Base-by-base conservation (phyloP, 2,113 vertebrate genomes). In the Gadus macrocephalus region DNA sequence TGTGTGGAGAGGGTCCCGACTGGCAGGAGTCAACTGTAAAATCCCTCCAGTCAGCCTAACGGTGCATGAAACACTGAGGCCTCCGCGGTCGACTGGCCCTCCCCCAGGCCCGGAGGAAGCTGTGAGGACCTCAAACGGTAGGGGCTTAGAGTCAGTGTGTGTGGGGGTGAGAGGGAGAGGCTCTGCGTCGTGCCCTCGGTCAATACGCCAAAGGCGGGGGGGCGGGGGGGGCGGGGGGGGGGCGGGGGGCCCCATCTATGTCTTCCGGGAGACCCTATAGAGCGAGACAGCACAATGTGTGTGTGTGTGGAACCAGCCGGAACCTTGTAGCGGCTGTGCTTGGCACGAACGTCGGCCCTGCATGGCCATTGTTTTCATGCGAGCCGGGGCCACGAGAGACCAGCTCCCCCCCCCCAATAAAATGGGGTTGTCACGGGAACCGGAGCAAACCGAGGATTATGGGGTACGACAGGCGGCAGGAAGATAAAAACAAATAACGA, bases 21-120 rank as follows among this genome's bases (percentile, higher is more conserved):
- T 77, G 78, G 70, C 84, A 79, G 83, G 78, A 84, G 69, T 82
- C 76, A 61, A 71, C 76, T n/a, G 64, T 74, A 75, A 73, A 81
- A 83, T 68, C 65, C 60, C 65, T 58, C 75, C 11, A 77, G 72
- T 72, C 66, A 71, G 78, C 49, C 73, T 87, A 92, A 88, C 80
- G 73, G 86, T 80, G 86, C 85, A 80, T 91, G 91, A 90, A 89
- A 87, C 79, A 72, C 74, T 75, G 64, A 76, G 78, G 77, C 67
- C 81, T 81, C 67, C 62, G 58, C 77, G 77, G 83, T 85, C 82
- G 66, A 75, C 65, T 86, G 80, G 72, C 78, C 71, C 56, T 86
- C 86, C 83, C 83, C 28, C 22, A 79, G 79, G 83, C 68, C 53
- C 53, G 68, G 76, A 72, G 38, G 75, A 81, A 78, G 62, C 74